Conservation (phyloP, 2,888 invertebrate genomes). For the Ephialtes manifestator region DNA sequence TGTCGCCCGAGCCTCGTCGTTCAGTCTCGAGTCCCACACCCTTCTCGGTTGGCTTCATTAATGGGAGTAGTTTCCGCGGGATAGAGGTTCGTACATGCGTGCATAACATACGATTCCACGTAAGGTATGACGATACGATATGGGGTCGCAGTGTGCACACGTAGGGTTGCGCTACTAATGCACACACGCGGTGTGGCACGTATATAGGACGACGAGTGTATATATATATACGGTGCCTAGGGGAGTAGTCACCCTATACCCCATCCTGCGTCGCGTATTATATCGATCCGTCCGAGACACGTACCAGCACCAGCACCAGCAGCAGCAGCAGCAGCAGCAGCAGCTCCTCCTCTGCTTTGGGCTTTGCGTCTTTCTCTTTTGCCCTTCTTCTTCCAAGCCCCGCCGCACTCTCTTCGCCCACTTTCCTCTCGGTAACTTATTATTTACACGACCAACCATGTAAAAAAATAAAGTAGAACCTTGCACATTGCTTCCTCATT, state of each 20-base stretch:
- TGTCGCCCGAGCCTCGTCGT: no score
- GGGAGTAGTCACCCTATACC: conserved; percentile 55
- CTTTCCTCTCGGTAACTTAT: no score
- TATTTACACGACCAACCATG: no score
- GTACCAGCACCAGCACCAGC: conserved; percentile 50
- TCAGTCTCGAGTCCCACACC: conserved; percentile 42
- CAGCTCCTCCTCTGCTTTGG: conserved; percentile 69
- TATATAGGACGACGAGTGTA: not conserved
- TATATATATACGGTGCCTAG: conserved; percentile 1
- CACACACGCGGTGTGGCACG: not conserved
- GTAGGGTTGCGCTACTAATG: conserved; percentile 23
- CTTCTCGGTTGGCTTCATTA: conserved; percentile 53
- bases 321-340: conserved; percentile 1
- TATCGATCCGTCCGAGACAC: conserved; percentile 76
- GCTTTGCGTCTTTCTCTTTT: conserved; percentile 41
- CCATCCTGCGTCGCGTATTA: conserved; percentile 69
- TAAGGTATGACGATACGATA: conserved; percentile 1
- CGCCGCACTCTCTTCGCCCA: not conserved
- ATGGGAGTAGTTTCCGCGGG: conserved; percentile 52
- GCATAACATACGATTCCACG: not conserved
- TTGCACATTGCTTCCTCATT: no score
- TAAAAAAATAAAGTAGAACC: no score
- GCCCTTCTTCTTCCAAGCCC: not conserved
- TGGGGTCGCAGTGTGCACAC: conserved; percentile 19
- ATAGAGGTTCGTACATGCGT: not conserved